Percentiles rank a stretch among this genome's conserved stretches.
phyloP scores from a whole-genome alignment of 2,113 vertebrate species.

The Dryoscopus gambensis region DNA sequence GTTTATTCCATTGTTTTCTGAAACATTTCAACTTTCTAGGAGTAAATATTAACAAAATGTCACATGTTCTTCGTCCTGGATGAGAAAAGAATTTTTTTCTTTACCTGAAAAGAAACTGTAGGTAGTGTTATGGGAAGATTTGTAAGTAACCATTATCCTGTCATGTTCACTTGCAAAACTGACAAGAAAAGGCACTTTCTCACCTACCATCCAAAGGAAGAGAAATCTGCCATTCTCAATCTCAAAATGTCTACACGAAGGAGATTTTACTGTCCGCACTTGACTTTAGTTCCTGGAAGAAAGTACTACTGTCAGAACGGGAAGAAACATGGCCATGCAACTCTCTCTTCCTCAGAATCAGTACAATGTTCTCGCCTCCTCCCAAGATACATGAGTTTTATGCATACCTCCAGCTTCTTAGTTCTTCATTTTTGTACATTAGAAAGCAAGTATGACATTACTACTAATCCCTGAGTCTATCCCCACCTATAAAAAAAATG shows the following conservation, averaged over 20 bases:
- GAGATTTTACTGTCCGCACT: not conserved
- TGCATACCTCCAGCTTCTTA: not conserved
- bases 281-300: not conserved
- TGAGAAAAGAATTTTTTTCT: not conserved
- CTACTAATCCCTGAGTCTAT: rapidly evolving
- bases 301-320: not conserved
- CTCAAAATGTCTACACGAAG: not conserved
- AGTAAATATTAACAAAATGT: not conserved
- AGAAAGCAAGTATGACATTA: not conserved
- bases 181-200: not conserved
- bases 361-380: not conserved
- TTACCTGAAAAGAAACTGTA: not conserved
- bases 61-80: not conserved
- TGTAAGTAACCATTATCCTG: not conserved
- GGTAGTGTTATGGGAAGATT: not conserved
- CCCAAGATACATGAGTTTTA: not conserved
- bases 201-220: not conserved
- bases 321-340: not conserved
- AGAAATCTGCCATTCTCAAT: not conserved
- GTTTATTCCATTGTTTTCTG: not conserved
- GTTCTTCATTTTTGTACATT: not conserved
- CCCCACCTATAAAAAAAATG: not conserved
- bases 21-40: not conserved
- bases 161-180: not conserved
- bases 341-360: not conserved